phyloP scores from a whole-genome alignment of 2,888 invertebrate species.

The Pristionchus fissidentatus region DNA sequence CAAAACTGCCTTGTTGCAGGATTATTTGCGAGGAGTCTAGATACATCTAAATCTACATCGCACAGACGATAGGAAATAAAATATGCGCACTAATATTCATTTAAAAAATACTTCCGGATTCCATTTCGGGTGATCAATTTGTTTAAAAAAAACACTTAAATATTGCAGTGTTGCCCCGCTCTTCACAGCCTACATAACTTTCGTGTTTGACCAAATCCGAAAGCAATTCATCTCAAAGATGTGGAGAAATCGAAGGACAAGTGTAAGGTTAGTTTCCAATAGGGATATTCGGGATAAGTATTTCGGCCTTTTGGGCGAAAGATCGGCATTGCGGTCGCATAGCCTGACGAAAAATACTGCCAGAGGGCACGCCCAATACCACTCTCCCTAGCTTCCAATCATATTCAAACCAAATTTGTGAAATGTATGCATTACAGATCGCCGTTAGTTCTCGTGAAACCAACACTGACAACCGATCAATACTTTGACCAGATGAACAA shows the following conservation, averaged over 20 bases:
- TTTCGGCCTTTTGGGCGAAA: background rate
- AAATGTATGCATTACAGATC: too few species aligned
- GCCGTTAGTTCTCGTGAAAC: too few species aligned
- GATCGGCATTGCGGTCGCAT: background rate
- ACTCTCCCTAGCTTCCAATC: too few species aligned
- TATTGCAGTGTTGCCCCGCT: background rate
- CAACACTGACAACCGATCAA: too few species aligned
- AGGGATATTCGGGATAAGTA: background rate
- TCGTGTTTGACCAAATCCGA: background rate
- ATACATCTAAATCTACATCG: too few species aligned
- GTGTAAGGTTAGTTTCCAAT: background rate
- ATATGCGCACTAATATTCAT: too few species aligned
- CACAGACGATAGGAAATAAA: too few species aligned
- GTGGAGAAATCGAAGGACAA: background rate
- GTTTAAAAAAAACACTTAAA: background rate
- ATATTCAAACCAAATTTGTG: too few species aligned
- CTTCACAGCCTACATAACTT: background rate
- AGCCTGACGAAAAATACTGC: background rate
- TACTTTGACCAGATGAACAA: constrained; percentile 2
- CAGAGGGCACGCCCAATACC: too few species aligned
- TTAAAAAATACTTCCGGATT: too few species aligned
- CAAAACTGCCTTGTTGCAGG: too few species aligned
- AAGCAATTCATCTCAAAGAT: background rate
- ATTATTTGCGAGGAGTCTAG: too few species aligned
- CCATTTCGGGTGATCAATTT: background rate